These are phyloP conservation scores for Nymphalis polychloros DNA, from an alignment of 2,888 invertebrate genomes.

Conservation along the genomic window DNA sequence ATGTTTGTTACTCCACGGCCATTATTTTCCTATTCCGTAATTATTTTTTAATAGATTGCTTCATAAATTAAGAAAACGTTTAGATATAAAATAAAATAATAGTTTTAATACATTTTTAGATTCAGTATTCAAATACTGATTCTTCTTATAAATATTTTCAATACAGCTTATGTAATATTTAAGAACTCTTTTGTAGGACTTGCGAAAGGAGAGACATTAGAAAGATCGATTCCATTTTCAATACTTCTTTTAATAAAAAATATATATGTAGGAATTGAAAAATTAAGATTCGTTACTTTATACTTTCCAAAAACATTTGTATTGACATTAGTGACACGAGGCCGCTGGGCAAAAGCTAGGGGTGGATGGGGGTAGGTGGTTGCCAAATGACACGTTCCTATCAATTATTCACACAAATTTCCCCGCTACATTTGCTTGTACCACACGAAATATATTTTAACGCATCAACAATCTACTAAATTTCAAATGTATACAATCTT, in stretches of 20 bases:
- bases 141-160: no score
- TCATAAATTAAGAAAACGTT: no score
- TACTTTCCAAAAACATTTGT: constrained; percentile 29
- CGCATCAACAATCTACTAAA: constrained; percentile 48
- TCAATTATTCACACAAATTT: constrained; percentile 80
- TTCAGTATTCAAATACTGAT: no score
- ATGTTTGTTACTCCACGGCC: not conserved
- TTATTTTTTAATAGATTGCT: no score
- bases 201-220: no score
- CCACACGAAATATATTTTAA: constrained; percentile 75
- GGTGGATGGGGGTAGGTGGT: constrained; percentile 61
- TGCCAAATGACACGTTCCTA: constrained; percentile 78
- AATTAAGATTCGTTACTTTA: constrained; percentile 7
- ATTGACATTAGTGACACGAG: constrained; percentile 49
- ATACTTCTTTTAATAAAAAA: not conserved
- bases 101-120: no score
- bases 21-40: not conserved
- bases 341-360: constrained; percentile 48
- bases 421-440: constrained; percentile 79
- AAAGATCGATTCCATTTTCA: not conserved
- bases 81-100: no score
- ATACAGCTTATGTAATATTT: no score
- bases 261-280: not conserved
- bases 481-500: not conserved
- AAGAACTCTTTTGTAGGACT: no score